Conservation (phyloP, 2,888 invertebrate species). For the Biston stratarius region DNA sequence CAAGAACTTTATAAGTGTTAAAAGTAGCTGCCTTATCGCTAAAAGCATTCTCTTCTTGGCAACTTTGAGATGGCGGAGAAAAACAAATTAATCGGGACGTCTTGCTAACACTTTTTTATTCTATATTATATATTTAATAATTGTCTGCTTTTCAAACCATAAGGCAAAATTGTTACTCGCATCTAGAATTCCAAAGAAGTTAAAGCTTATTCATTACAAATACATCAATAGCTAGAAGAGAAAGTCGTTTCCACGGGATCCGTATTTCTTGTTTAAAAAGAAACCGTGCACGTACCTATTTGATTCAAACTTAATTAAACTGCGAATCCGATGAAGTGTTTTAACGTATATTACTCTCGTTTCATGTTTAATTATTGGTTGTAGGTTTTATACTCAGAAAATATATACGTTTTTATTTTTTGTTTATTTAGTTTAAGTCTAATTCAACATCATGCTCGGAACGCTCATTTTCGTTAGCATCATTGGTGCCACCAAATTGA, state of each 20-base stretch:
- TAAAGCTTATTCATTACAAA: neutral
- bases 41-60: too few species aligned
- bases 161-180: neutral
- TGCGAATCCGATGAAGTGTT: constrained; percentile 51
- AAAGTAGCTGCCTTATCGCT: too few species aligned
- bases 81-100: too few species aligned
- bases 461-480: constrained; percentile 46
- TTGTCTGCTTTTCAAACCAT: neutral
- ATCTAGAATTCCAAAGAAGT: constrained; percentile 2
- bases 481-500: constrained; percentile 49
- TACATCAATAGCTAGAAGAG: neutral
- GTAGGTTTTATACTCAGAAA: constrained; percentile 32
- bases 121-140: neutral
- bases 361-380: constrained; percentile 9
- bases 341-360: constrained; percentile 25
- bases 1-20: too few species aligned
- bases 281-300: constrained; percentile 55
- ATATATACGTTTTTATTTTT: constrained; percentile 8
- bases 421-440: constrained; percentile 7
- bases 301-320: constrained; percentile 53
- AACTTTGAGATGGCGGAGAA: too few species aligned
- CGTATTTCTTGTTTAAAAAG: constrained; percentile 47
- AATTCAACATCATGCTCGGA: constrained; percentile 36
- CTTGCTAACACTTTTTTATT: too few species aligned
- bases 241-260: constrained; percentile 36